These are phyloP conservation scores for Cantharis rustica DNA, from an alignment of 2,888 invertebrate species.

Conservation along the genomic window DNA sequence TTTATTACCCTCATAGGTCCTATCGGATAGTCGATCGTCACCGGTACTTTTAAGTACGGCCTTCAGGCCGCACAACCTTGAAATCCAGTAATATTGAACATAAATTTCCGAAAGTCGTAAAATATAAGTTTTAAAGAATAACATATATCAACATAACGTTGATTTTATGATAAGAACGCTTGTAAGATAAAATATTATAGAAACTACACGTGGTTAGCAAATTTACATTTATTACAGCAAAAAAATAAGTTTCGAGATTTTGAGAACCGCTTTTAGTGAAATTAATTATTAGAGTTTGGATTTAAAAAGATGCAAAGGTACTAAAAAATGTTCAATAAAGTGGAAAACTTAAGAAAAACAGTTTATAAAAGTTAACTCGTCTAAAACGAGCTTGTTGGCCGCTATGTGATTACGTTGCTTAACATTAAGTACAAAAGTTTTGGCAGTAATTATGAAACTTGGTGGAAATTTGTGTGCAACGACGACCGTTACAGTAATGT, in stretches of 20 bases:
- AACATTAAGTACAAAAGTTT: conserved; percentile 52
- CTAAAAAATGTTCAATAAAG: conserved; percentile 15
- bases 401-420: conserved; percentile 39
- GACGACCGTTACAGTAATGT: conserved; percentile 50
- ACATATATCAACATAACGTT: no score
- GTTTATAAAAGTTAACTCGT: conserved; percentile 21
- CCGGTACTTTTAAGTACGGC: no score
- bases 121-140: no score
- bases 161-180: no score
- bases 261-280: background rate
- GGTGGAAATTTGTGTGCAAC: conserved; percentile 51
- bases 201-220: no score
- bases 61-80: no score
- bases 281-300: background rate
- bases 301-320: background rate
- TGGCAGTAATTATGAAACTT: conserved; percentile 54
- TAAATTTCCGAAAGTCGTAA: no score
- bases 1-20: no score
- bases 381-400: conserved; percentile 28
- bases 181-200: no score
- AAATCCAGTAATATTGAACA: no score
- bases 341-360: conserved; percentile 18
- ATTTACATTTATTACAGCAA: no score
- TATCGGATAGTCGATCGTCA: no score
- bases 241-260: background rate